Evolutionary conservation across 2,888 invertebrate species (phyloP).

Genomic region (Polyommatus iphigenia): DNA sequence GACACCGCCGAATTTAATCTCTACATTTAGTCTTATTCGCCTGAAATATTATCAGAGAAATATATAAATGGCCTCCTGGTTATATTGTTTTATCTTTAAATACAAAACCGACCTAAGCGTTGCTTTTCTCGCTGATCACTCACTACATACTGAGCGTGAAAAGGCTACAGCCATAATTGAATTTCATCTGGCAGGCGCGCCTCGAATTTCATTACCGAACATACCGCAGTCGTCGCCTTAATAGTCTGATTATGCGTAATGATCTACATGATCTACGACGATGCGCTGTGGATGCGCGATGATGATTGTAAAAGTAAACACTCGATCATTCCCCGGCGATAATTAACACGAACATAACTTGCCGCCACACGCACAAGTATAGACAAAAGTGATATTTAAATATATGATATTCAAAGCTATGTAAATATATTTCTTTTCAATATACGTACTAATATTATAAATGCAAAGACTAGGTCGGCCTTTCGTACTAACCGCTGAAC

Average conservation of each 20-base stretch:
- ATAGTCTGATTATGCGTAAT: neutral
- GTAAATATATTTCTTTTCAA: no score
- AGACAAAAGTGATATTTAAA: neutral
- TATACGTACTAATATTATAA: no score
- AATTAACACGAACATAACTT: slow-evolving; percentile 21
- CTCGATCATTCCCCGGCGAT: neutral
- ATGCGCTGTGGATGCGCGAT: neutral
- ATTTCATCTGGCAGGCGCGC: neutral
- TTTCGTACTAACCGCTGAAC: no score
- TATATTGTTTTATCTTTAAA: no score
- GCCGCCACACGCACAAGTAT: neutral
- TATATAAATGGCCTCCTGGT: no score
- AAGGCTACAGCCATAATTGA: neutral
- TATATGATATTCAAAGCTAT: neutral
- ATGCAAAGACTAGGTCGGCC: no score
- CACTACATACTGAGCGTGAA: neutral
- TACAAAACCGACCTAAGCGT: no score
- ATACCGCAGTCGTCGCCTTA: neutral
- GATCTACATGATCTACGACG: neutral
- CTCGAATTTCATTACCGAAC: neutral
- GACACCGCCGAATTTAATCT: no score
- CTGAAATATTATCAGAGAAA: no score
- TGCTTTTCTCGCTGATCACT: neutral
- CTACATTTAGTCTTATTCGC: no score
- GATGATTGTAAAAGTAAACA: slow-evolving; percentile 21